These are phyloP conservation scores for Cataglyphis rosenhaueri DNA, from an alignment of 2,888 invertebrate genomes.

Conservation along the genomic window DNA sequence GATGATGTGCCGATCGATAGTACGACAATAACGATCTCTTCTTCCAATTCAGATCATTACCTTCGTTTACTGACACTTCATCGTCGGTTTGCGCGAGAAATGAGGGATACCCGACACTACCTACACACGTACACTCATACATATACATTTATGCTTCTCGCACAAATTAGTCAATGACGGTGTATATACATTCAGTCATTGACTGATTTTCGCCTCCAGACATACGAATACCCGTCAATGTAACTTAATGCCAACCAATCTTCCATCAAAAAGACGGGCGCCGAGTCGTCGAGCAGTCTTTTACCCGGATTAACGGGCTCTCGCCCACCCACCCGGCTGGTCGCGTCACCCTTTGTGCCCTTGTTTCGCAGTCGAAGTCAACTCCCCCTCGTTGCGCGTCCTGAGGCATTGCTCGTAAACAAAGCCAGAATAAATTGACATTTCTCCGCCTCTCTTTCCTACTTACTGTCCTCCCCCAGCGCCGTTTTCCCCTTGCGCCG, in stretches of 20 bases:
- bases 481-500: slow-evolving; percentile 5
- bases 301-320: slow-evolving; percentile 75
- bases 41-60: slow-evolving; percentile 80
- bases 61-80: slow-evolving; percentile 79
- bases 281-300: slow-evolving; percentile 72
- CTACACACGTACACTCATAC: not conserved
- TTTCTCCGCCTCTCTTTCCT: slow-evolving; percentile 65
- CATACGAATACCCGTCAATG: slow-evolving; percentile 54
- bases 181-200: slow-evolving; percentile 54
- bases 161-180: not conserved
- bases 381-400: slow-evolving; percentile 54
- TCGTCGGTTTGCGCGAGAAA: slow-evolving; percentile 67
- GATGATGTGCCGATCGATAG: slow-evolving; percentile 67
- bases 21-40: slow-evolving; percentile 68
- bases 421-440: slow-evolving; percentile 79
- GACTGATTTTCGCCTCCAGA: slow-evolving; percentile 57
- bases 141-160: not conserved
- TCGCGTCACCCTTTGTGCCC: slow-evolving; percentile 31
- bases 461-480: slow-evolving; percentile 47
- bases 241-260: slow-evolving; percentile 65
- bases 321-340: slow-evolving; percentile 20
- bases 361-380: slow-evolving; percentile 38
- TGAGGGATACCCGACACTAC: slow-evolving; percentile 17
- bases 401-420: slow-evolving; percentile 75
- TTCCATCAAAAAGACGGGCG: slow-evolving; percentile 70